Base-by-base conservation (phyloP, 2,888 invertebrate genomes). In the Enchytraeus crypticus region DNA sequence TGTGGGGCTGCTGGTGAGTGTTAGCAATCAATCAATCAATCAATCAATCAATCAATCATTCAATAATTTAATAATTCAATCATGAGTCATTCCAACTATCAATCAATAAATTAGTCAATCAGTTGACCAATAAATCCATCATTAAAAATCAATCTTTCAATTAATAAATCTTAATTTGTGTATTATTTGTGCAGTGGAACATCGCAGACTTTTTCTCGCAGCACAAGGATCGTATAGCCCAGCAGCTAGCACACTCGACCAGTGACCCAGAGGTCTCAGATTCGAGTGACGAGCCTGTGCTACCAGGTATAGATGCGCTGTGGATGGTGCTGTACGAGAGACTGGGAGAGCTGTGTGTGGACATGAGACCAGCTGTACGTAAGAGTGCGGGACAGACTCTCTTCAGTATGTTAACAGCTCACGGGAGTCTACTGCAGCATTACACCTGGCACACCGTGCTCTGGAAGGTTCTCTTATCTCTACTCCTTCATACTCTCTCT, bases 151-250 rank as follows among this genome's bases (percentile, higher is more conserved):
- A 3, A 4, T 8, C 23, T 47, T 14, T 51, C 5, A n/a, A 34
- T 32, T 51, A 2, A 1, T 5, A 62, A 51, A n/a, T n/a, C n/a
- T n/a, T n/a, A n/a, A n/a, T n/a, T n/a, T n/a, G n/a, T n/a, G n/a
- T 23, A 21, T 49, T 57, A 18, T 18, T 29, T 63, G 82, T 84
- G 34, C 82, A 93, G 92, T 97, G 96, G 97, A 97, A 96, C 78
- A 93, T 97, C 73, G 92, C 95, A 0, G 97, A 97, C 81, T 95
- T 92, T 78, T 87, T 96, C 73, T 92, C 89, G 82, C 93, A 95
- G 84, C 93, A 93, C 79, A 88, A 91, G 73, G 89, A 90, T 69
- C 68, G 74, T 61, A 77, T 78, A 55, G 69, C 70, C 32, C 64
- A 64, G 18, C 66, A 65, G 29, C 58, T 33, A 26, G 51, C 46